Conservation (phyloP, 2,888 invertebrate genomes). For the Aphidius colemani region DNA sequence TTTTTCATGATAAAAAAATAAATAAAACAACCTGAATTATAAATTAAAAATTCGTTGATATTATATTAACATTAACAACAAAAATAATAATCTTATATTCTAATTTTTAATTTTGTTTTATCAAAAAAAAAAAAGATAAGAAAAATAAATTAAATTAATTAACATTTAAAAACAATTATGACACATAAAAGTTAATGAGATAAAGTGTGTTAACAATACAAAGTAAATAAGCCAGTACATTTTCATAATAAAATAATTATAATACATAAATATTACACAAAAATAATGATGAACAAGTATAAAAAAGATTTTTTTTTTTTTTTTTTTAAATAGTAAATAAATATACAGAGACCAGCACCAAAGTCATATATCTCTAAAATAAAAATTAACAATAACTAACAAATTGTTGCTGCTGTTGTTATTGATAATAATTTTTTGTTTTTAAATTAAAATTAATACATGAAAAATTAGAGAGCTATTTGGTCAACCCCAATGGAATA, state of each 20-base stretch:
- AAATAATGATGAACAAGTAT: constrained; percentile 29
- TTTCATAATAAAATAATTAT: constrained; percentile 19
- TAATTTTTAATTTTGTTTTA: too few relatives aligned
- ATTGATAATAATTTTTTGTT: constrained; percentile 18
- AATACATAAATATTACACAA: constrained; percentile 29
- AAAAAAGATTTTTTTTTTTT: neutral
- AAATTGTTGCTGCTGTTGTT: neutral
- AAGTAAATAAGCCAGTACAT: neutral
- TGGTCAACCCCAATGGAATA: neutral
- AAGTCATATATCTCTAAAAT: constrained; percentile 29
- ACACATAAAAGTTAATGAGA: too few relatives aligned
- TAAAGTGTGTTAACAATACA: too few relatives aligned
- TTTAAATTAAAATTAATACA: constrained; percentile 23
- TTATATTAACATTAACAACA: too few relatives aligned
- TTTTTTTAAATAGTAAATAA: neutral
- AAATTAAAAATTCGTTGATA: too few relatives aligned
- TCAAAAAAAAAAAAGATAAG: too few relatives aligned
- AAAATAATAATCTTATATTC: too few relatives aligned
- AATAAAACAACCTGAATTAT: too few relatives aligned
- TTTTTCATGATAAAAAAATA: too few relatives aligned
- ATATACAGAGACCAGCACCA: constrained; percentile 37
- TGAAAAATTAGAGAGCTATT: constrained; percentile 1
- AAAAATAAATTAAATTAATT: too few relatives aligned
- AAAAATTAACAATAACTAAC: neutral
- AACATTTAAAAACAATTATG: too few relatives aligned